Conservation (phyloP, 2,113 vertebrate genomes). For the Marmota flaviventris region DNA sequence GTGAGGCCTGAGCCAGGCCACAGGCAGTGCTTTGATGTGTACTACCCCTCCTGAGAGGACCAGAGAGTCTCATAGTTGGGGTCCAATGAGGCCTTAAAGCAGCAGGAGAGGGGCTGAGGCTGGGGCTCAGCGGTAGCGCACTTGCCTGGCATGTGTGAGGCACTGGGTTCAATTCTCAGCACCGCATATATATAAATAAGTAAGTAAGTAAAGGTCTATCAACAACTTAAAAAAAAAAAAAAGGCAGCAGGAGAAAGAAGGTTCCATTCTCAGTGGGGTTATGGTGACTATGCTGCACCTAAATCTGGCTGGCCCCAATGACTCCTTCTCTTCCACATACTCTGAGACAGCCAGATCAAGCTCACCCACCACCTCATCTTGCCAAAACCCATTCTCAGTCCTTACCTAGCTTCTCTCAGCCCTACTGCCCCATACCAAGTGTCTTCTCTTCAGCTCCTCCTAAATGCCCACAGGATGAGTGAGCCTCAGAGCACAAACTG, state of each 20-base stretch:
- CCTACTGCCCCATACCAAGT: no score
- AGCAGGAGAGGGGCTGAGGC: not conserved
- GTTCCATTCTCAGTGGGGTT: not conserved
- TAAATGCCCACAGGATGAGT: accelerated
- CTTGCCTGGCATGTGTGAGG: no score
- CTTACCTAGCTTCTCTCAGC: not conserved
- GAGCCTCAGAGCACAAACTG: not conserved
- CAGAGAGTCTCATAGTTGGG: not conserved
- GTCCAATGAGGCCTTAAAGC: not conserved
- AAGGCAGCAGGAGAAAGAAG: not conserved
- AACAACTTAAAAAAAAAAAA: no score
- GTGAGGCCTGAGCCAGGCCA: not conserved
- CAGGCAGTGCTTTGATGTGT: not conserved
- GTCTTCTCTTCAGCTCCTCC: not conserved
- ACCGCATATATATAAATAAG: no score
- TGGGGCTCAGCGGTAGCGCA: no score
- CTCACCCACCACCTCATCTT: not conserved
- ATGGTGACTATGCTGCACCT: not conserved
- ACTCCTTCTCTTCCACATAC: not conserved
- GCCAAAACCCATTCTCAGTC: not conserved
- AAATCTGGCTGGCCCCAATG: not conserved
- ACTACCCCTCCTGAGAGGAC: not conserved
- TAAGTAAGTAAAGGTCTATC: no score
- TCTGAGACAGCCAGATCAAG: not conserved
- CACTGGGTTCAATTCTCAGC: no score